Evolutionary conservation across 1,140 invertebrate genomes (phyloP), one percentile per base, ranked within the genome.

Genomic region (Meloidogyne exigua): DNA sequence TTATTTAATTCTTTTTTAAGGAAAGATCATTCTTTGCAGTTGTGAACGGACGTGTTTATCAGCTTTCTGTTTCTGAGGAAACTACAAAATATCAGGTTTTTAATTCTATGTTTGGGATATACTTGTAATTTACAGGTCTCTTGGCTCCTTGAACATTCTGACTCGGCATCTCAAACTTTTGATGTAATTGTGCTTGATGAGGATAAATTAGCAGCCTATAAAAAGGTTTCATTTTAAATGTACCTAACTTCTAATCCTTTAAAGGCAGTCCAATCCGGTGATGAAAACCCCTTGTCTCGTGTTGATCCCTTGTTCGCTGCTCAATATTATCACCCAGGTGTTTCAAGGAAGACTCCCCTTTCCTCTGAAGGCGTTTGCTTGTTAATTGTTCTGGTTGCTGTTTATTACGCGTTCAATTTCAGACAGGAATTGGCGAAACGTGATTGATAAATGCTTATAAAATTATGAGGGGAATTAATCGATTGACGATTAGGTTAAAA

Each of bases 201-300:
- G 63, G 85, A 87, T 39, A 75, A 76, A n/a, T 79, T 77, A 26
- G 70, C 72, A 66, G 77, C 79, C 23, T 79, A 80, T 69, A 81
- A 73, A 57, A 83, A 87, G 79, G 83, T 84, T 75, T 88, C 88
- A 32, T 32, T 83, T 88, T 21, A 88, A 85, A 73, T n/a, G n/a
- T n/a, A n/a, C 83, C 83, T 42, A 85, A 83, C 18, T 25, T 36
- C 44, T 65, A 23, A 15, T 1, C 26, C 13, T 68, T 75, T 49
- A 1, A 26, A 89, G 88, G 88, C 88, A 65, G 88, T 88, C 76
- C 84, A 88, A 79, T 87, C 85, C 82, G 87, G 88, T 66, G 88
- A 88, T n/a, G 76, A 81, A 57, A 78, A 80, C 0, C 68, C 79
- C 4, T 79, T 81, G 66, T n/a, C 49, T 57, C 18, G 49, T 9